A percentile compares a stretch with the other conserved stretches of the same genome.
Evolutionary conservation across 2,888 invertebrate genomes (phyloP).

Genomic region (Tryphoninae sp.): DNA sequence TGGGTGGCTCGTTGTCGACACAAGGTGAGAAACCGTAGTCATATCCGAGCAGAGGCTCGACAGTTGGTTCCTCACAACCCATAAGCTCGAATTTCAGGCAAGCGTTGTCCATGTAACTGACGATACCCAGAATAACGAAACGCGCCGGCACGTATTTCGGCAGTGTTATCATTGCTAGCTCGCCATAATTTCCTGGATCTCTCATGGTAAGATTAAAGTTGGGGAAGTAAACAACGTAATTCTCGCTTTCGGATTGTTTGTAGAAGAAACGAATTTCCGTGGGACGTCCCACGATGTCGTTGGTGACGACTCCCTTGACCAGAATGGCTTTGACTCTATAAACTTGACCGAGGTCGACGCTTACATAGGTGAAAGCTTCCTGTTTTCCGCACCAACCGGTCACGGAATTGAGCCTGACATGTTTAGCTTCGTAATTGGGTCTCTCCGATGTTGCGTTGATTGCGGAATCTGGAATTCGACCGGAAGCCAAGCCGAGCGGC

Average conservation of each 20-base stretch:
- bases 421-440: constrained; percentile 95
- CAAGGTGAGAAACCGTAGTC: constrained; percentile 97
- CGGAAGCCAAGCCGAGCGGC: constrained; percentile 95
- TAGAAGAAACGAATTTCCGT: constrained; percentile 98
- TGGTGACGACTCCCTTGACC: constrained; percentile 96
- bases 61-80: constrained; percentile 95
- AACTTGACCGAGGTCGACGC: constrained; percentile 96
- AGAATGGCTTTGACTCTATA: constrained; percentile 95
- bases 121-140: constrained; percentile 96
- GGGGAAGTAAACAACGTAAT: constrained; percentile 98
- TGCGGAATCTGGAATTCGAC: constrained; percentile 95
- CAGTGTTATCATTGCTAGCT: constrained; percentile 96
- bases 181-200: constrained; percentile 98
- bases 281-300: constrained; percentile 96
- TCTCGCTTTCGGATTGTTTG: constrained; percentile 95
- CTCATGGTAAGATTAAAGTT: constrained; percentile 97
- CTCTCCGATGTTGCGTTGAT: constrained; percentile 97
- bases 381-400: constrained; percentile 99
- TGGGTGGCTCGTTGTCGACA: constrained; percentile 97
- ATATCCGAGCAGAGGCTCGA: constrained; percentile 93
- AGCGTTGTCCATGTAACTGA: constrained; percentile 98
- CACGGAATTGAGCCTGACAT: constrained; percentile 94
- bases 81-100: constrained; percentile 97
- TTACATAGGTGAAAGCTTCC: constrained; percentile 97
- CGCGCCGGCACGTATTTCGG: constrained; percentile 96